Conservation (phyloP, 2,797 vertebrate species). For the Sebastes itinus region DNA sequence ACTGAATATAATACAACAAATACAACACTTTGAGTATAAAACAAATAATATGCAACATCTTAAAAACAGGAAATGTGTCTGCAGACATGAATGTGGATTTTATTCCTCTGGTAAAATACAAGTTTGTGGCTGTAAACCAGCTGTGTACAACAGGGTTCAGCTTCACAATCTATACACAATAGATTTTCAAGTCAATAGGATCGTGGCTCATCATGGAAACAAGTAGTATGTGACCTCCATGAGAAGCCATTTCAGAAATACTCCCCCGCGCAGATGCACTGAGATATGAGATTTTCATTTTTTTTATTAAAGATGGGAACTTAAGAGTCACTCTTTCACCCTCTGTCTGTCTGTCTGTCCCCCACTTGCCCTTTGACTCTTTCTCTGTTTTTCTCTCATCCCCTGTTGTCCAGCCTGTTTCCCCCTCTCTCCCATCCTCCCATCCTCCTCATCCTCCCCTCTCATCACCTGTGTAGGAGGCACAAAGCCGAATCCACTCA, state of each 20-base stretch:
- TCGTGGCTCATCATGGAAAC: conserved; percentile 12
- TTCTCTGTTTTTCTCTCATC: conserved; percentile 26
- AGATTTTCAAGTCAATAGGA: background rate
- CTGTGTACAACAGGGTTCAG: background rate
- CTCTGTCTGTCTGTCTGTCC: background rate
- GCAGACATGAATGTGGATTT: background rate
- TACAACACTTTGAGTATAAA: background rate
- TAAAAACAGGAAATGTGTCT: background rate
- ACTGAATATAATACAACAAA: background rate
- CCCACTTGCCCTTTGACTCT: background rate
- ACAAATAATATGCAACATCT: background rate
- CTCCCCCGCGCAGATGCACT: background rate
- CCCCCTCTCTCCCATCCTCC: conserved; percentile 11
- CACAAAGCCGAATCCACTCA: conserved; percentile 76
- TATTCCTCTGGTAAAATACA: background rate
- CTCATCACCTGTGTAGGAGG: conserved; percentile 73
- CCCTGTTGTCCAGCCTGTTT: conserved; percentile 23
- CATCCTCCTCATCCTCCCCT: conserved; percentile 35
- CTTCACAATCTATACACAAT: background rate
- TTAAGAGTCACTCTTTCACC: conserved; percentile 20
- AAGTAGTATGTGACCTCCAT: conserved; percentile 32
- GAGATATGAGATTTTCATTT: conserved; percentile 14
- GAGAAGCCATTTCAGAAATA: conserved; percentile 26
- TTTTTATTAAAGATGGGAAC: conserved; percentile 6
- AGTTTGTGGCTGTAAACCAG: background rate